Evolutionary conservation across 1,140 invertebrate genomes (phyloP).

Genomic region (Lordiphosa stackelbergi): DNA sequence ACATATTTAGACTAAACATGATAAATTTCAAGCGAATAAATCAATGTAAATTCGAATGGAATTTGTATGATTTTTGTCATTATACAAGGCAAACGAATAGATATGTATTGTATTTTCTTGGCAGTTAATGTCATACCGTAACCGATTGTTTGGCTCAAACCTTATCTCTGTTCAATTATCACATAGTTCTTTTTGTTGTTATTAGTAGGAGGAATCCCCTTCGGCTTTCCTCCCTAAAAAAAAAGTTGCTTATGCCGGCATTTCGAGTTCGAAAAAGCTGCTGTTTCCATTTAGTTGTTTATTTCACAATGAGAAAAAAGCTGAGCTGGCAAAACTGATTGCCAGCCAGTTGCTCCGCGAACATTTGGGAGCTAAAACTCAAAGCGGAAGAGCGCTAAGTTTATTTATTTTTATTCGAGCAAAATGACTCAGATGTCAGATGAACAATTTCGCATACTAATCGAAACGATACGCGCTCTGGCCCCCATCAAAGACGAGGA

Average conservation of each 20-base stretch:
- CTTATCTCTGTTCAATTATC: no score
- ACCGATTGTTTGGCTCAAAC: no score
- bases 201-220: neutral
- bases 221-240: neutral
- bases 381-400: conserved; percentile 5
- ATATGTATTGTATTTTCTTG: no score
- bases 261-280: conserved; percentile 55
- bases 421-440: conserved; percentile 58
- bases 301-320: conserved; percentile 50
- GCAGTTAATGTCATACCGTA: no score
- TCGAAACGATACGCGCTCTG: conserved; percentile 47
- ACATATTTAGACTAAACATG: no score
- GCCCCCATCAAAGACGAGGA: conserved; percentile 31
- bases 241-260: conserved; percentile 6
- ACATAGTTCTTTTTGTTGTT: no score
- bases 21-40: no score
- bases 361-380: neutral
- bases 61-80: no score
- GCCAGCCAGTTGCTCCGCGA: conserved; percentile 13
- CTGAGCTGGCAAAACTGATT: conserved; percentile 7
- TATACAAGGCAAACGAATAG: no score
- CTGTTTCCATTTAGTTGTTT: neutral
- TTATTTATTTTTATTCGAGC: conserved; percentile 4
- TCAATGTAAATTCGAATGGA: no score
- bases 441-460: conserved; percentile 56